Base-by-base conservation (phyloP, 2,113 vertebrate species). In the Perca fluviatilis region DNA sequence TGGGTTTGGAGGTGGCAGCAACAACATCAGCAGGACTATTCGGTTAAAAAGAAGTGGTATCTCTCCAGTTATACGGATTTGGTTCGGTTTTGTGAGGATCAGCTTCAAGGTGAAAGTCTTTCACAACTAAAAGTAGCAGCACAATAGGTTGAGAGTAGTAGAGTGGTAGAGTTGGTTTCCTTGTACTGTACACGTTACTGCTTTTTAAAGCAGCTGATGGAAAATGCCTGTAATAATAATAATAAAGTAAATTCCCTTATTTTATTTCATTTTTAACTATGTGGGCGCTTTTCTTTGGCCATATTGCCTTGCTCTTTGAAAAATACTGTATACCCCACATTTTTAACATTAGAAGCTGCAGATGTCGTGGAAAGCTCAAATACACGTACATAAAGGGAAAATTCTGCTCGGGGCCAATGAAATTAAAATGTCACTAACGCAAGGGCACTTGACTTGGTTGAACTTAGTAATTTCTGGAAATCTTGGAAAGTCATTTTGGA, bases 401-500 rank as follows among this genome's bases (percentile, higher is more conserved):
- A 46, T n/a, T 33, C 4, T 18, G 63, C 43, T 25, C 0, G 0
- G 4, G 30, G 30, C 61, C 2, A 18, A 40, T 36, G 4, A 25
- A 25, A 70, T 25, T 3, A 33, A 43, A 58, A 67, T 43, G 14
- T 40, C 47, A 33, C 64, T 21, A 2, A 47, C 21, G 21, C 19
- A 69, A 40, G 12, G 58, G 51, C 74, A 12, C 11, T 23, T n/a
- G 10, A n/a, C 53, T 25, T 43, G 23, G 19, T 4, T 5, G 14
- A 54, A 57, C 23, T 57, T 6, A 30, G 47, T 7, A 18, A 40
- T 56, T 23, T 54, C 6, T 51, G n/a, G 36, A 60, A 51, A 72
- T 25, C 21, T 64, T 33, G 2, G 19, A 54, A 6, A 14, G 58
- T n/a, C 18, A 23, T 81, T 81, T 73, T 84, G 58, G 46, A 80